These are phyloP conservation scores for Sarcophaga bullata DNA, from an alignment of 1,140 invertebrate genomes.

Conservation along the genomic window DNA sequence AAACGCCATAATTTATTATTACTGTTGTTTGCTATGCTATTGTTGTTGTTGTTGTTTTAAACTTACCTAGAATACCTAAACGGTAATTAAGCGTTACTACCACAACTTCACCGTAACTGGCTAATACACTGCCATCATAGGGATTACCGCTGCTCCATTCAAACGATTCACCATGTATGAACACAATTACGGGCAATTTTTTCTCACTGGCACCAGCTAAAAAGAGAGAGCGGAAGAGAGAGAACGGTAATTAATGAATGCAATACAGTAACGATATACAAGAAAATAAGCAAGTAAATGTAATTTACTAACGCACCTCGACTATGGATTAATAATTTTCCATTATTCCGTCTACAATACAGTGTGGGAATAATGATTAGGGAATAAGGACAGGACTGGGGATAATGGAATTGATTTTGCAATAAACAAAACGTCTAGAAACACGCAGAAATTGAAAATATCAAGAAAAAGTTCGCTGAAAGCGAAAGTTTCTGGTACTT, in stretches of 20 bases:
- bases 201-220: conserved; percentile 69
- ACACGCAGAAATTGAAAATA: too few relatives aligned
- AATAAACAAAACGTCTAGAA: too few relatives aligned
- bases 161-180: conserved; percentile 94
- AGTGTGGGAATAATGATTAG: too few relatives aligned
- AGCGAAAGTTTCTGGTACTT: too few relatives aligned
- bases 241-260: conserved; percentile 23
- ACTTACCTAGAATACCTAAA: conserved; percentile 84
- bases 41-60: conserved; percentile 29
- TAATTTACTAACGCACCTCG: too few relatives aligned
- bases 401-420: too few relatives aligned
- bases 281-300: too few relatives aligned
- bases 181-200: conserved; percentile 88
- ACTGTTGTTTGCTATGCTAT: conserved; percentile 9
- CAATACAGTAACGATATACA: too few relatives aligned
- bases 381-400: too few relatives aligned
- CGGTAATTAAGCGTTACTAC: conserved; percentile 97
- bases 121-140: conserved; percentile 92
- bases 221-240: conserved; percentile 50
- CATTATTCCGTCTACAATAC: too few relatives aligned
- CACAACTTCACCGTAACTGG: conserved; percentile 89
- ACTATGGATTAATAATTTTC: too few relatives aligned
- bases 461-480: too few relatives aligned
- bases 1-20: conserved; percentile 38
- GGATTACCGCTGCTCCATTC: conserved; percentile 95